A percentile compares a stretch with the other conserved stretches of the same genome.
Conservation (phyloP, 2,113 vertebrate genomes). For the Periophthalmodon schlosseri region DNA sequence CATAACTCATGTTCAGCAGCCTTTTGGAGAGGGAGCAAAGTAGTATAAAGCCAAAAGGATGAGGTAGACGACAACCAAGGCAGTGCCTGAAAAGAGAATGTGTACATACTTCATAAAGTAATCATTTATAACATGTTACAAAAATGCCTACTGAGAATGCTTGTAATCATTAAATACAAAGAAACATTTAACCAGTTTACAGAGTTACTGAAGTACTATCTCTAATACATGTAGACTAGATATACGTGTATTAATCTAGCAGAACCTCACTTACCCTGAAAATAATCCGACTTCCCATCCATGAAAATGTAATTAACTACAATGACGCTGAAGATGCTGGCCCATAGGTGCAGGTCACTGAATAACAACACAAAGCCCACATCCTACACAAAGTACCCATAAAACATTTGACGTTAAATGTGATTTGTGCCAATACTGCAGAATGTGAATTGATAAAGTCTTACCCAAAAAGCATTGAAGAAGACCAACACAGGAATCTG, state of each 20-base stretch:
- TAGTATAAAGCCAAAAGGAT: constrained; percentile 82
- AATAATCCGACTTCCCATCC: constrained; percentile 89
- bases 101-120: background rate
- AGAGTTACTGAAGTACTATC: too few relatives aligned
- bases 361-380: constrained; percentile 82
- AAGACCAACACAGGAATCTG: constrained; percentile 89
- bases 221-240: too few relatives aligned
- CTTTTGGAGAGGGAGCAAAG: constrained; percentile 80
- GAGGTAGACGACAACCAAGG: constrained; percentile 82
- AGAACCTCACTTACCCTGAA: constrained; percentile 77
- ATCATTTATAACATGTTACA: background rate
- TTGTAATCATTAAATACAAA: background rate
- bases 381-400: constrained; percentile 61
- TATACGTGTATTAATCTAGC: background rate
- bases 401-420: background rate
- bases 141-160: background rate
- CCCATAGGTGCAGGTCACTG: constrained; percentile 80
- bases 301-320: constrained; percentile 86
- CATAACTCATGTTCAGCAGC: constrained; percentile 68
- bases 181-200: too few relatives aligned
- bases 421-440: background rate
- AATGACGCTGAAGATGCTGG: constrained; percentile 88
- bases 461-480: constrained; percentile 88
- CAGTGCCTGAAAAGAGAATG: constrained; percentile 70
- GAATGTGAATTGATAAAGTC: constrained; percentile 39